A percentile compares a stretch with the other conserved stretches of the same genome.
These are phyloP conservation scores for Mormyrops attenuatus DNA, from an alignment of 2,797 vertebrate species.

Conservation along the genomic window DNA sequence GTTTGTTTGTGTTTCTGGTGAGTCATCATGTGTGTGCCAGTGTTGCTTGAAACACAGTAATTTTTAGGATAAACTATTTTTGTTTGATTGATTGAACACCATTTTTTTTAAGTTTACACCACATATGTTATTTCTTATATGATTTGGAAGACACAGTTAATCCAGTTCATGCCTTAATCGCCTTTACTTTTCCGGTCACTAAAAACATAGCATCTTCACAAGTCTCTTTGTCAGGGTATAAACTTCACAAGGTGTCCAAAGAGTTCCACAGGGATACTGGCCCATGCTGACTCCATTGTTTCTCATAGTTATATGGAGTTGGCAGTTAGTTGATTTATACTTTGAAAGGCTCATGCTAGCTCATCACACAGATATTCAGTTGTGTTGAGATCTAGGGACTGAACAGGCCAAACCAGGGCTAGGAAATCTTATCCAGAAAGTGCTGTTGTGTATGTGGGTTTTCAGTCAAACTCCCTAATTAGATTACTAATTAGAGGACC, in stretches of 20 bases:
- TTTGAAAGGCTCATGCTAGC: background rate
- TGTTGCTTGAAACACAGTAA: background rate
- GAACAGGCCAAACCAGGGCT: background rate
- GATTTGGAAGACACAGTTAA: background rate
- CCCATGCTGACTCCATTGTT: background rate
- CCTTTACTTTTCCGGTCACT: background rate
- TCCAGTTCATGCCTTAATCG: background rate
- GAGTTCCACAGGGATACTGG: background rate
- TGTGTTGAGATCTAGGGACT: background rate
- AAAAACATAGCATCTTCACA: background rate
- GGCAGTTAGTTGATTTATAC: background rate
- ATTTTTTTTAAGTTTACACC: background rate
- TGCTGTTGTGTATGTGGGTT: background rate
- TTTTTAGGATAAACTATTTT: background rate
- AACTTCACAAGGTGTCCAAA: background rate
- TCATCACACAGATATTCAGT: background rate
- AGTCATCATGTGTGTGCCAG: background rate
- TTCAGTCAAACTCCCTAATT: background rate
- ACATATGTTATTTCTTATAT: background rate
- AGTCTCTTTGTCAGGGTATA: background rate
- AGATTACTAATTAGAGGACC: background rate
- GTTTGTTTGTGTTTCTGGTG: background rate
- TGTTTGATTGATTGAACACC: background rate
- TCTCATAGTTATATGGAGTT: background rate
- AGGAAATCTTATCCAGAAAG: background rate